phyloP scores from a whole-genome alignment of 2,113 vertebrate species.

The Scolopax mira region DNA sequence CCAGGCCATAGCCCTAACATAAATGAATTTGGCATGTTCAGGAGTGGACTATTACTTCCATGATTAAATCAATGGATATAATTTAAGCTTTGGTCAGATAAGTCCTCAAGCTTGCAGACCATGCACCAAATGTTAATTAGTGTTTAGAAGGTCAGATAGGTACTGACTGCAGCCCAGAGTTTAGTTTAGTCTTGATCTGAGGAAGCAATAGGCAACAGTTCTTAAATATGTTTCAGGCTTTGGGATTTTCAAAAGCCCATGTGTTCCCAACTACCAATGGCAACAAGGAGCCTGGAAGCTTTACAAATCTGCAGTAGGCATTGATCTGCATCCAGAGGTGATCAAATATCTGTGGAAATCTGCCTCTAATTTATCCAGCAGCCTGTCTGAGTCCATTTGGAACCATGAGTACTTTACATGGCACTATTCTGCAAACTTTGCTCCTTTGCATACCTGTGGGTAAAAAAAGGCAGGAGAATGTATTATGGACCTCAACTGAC shows the following conservation, averaged over 20 bases:
- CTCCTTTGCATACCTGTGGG: slow-evolving; percentile 44
- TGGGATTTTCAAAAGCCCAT: not conserved
- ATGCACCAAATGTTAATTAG: not conserved
- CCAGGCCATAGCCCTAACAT: not conserved
- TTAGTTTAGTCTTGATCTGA: not conserved
- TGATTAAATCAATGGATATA: slow-evolving; percentile 10
- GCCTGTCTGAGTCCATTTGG: slow-evolving; percentile 42
- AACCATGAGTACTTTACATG: slow-evolving; percentile 43
- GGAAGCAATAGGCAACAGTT: not conserved
- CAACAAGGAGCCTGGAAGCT: not conserved
- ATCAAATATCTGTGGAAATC: not conserved
- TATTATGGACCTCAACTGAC: not conserved
- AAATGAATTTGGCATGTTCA: not conserved
- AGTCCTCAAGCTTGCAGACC: slow-evolving; percentile 34
- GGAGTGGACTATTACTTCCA: not conserved
- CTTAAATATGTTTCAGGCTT: not conserved
- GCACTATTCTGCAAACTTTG: slow-evolving; percentile 47
- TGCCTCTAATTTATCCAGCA: slow-evolving; percentile 47
- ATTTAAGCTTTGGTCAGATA: slow-evolving; percentile 6
- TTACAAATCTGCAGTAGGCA: not conserved
- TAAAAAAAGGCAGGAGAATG: slow-evolving; percentile 39
- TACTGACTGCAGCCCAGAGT: not conserved
- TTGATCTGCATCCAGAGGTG: not conserved
- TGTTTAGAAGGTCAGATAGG: not conserved
- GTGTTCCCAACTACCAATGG: not conserved